Evolutionary conservation across 2,888 invertebrate species (phyloP).

Genomic region (Athripsodes cinereus): DNA sequence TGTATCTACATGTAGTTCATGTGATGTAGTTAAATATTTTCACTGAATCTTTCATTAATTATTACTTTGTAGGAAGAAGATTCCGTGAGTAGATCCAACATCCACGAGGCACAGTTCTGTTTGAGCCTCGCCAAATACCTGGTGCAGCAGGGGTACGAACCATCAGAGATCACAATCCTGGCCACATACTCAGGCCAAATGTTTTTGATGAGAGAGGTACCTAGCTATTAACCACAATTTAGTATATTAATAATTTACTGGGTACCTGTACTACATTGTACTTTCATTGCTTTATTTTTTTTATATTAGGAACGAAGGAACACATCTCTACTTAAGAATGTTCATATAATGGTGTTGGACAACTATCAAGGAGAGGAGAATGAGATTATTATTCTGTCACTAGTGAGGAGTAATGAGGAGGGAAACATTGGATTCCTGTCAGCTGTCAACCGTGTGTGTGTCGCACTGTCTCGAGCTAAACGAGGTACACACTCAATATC

Average conservation of each 20-base stretch:
- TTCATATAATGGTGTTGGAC: slow-evolving; percentile 64
- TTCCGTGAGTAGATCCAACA: slow-evolving; percentile 56
- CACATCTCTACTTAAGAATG: slow-evolving; percentile 24
- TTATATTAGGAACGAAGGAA: slow-evolving; percentile 5
- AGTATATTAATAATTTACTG: not conserved
- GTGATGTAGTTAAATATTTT: not conserved
- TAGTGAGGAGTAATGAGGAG: slow-evolving; percentile 68
- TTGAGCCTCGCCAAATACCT: slow-evolving; percentile 56
- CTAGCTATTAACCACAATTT: not conserved
- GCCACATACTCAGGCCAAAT: slow-evolving; percentile 68
- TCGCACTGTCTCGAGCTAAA: slow-evolving; percentile 66
- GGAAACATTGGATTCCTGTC: slow-evolving; percentile 65
- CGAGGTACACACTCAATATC: slow-evolving; percentile 35
- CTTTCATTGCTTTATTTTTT: not conserved
- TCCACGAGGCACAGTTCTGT: slow-evolving; percentile 59
- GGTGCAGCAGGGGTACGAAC: slow-evolving; percentile 52
- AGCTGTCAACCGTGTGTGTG: slow-evolving; percentile 67
- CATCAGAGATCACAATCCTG: slow-evolving; percentile 64
- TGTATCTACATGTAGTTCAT: too few species aligned
- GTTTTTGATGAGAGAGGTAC: slow-evolving; percentile 49
- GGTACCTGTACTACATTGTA: not conserved
- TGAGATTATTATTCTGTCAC: slow-evolving; percentile 69
- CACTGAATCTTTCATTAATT: not conserved
- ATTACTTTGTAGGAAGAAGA: slow-evolving; percentile 39
- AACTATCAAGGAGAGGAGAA: slow-evolving; percentile 80